Conservation (phyloP, 2,797 vertebrate species). For the Dromococcyx pavoninus region DNA sequence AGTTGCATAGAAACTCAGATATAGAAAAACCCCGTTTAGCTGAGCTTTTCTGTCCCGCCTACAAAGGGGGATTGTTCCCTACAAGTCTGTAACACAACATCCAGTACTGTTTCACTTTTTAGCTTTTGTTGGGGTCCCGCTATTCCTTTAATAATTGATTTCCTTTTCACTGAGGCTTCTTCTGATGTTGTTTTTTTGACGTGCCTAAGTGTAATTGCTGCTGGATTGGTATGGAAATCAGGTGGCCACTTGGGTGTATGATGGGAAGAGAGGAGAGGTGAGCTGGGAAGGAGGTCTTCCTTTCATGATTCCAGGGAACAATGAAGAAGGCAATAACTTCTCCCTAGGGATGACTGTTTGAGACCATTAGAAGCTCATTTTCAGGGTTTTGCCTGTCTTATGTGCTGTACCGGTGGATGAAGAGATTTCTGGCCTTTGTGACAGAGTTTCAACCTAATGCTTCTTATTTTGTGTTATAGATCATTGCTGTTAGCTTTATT, state of each 20-base stretch:
- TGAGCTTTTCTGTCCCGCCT: neutral
- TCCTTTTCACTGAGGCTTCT: neutral
- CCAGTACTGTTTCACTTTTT: neutral
- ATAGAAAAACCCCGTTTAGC: conserved; percentile 7
- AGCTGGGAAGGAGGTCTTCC: neutral
- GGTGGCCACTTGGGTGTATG: neutral
- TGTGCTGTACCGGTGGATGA: neutral
- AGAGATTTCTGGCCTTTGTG: neutral
- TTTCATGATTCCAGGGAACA: neutral
- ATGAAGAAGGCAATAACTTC: neutral
- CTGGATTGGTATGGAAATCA: neutral
- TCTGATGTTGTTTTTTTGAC: neutral
- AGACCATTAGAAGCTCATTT: neutral
- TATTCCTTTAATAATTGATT: neutral
- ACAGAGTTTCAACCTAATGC: neutral
- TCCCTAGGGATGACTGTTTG: accelerated
- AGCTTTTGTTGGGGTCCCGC: neutral
- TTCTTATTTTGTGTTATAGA: neutral
- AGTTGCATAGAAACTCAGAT: conserved; percentile 10
- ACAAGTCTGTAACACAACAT: neutral
- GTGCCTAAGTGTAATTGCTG: neutral
- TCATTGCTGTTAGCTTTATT: neutral
- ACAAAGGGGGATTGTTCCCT: conserved; percentile 50
- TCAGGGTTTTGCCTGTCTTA: neutral
- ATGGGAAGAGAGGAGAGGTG: neutral